Base-by-base conservation (phyloP, 1,140 invertebrate genomes). In the Zaprionus kolodkinae region DNA sequence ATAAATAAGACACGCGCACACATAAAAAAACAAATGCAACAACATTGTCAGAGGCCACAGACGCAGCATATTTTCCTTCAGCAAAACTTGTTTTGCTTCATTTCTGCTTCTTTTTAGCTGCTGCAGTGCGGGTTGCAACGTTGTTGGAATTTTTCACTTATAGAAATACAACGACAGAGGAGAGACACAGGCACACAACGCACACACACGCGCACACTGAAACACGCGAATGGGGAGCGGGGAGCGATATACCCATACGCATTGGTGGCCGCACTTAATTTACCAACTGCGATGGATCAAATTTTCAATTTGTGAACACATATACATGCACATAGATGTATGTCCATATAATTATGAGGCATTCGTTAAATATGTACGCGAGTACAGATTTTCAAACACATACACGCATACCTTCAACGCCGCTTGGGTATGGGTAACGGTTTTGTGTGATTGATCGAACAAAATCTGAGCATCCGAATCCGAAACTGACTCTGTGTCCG, bases 91-190 rank as follows among this genome's bases (percentile, higher is more conserved):
- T 88, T 88, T 88, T 88, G 86, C 85, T 78, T 88, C 84, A 88
- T 89, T 88, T 89, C 33, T 85, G 80, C 73, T 84, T 84, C 78
- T 88, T 88, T 78, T 87, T 71, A 73, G 68, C 62, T 69, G 75
- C 43, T 78, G 77, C 67, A 64, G 76, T 69, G 72, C 60, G 50
- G 68, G 69, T 73, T 77, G 72, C 80, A 88, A 79, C 85, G 81
- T 81, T 88, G 85, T 73, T 88, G 84, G 84, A 88, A 89, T 88
- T 88, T 86, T 88, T 89, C 78, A 89, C 85, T 87, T 88, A 88
- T 88, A 88, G 83, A 77, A 88, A 77, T 84, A 72, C 85, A 84
- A 89, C 77, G 74, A 79, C 69, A 33, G 67, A 71, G 66, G 54
- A 74, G 35, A 68, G 67, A 67, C 69, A 76, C 57, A 6, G 33